A percentile compares a stretch with the other conserved stretches of the same genome.
Evolutionary conservation across 2,888 invertebrate genomes (phyloP).

Genomic region (Ennomos quercinarius): DNA sequence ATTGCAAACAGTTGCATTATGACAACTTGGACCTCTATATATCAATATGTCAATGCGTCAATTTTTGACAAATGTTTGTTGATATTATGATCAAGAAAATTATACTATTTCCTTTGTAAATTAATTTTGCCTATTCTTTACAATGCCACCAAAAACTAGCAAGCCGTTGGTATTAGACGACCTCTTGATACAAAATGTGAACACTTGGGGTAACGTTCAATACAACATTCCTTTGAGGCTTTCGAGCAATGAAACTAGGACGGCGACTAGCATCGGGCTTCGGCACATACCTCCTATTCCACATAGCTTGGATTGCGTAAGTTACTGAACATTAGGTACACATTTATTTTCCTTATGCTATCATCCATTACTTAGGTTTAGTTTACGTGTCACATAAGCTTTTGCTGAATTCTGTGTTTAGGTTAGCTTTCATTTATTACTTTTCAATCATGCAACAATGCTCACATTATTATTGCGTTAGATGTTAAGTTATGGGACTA

Average conservation of each 20-base stretch:
- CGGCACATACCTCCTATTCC: constrained; percentile 74
- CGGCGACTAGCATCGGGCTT: constrained; percentile 63
- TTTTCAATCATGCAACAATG: too few relatives aligned
- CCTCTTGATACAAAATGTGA: constrained; percentile 71
- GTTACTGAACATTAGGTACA: constrained; percentile 33
- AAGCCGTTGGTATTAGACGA: constrained; percentile 65
- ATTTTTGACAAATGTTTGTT: constrained; percentile 1
- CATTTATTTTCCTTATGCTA: too few relatives aligned
- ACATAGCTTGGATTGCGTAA: constrained; percentile 74
- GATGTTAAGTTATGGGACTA: too few relatives aligned
- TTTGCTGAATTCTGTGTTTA: too few relatives aligned
- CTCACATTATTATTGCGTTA: too few relatives aligned
- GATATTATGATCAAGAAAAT: constrained; percentile 1
- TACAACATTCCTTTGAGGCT: constrained; percentile 74
- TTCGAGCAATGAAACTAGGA: constrained; percentile 73
- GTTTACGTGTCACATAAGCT: too few relatives aligned
- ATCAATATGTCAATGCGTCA: constrained; percentile 4
- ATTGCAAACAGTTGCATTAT: too few relatives aligned
- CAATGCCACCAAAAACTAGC: constrained; percentile 47
- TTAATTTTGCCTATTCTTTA: constrained; percentile 33
- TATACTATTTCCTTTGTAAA: constrained; percentile 21
- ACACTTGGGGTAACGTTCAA: constrained; percentile 80
- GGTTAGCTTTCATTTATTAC: too few relatives aligned
- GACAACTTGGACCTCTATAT: too few relatives aligned
- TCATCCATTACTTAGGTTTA: too few relatives aligned